Percentiles rank a stretch among this genome's conserved stretches.
phyloP scores from a whole-genome alignment of 2,888 invertebrate genomes.

The Tiliacea aurago region DNA sequence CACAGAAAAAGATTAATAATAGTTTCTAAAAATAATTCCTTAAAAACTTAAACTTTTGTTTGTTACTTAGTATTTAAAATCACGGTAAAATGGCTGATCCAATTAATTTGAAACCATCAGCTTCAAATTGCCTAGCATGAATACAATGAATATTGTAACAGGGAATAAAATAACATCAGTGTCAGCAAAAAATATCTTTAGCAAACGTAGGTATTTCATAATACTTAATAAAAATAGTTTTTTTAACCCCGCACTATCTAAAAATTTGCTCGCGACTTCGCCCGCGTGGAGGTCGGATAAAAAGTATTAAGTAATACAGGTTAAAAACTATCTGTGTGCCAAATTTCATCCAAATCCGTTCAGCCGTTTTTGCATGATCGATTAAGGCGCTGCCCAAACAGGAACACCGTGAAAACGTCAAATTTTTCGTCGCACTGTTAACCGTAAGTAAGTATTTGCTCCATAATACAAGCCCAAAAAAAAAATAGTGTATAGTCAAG shows the following conservation, averaged over 20 bases:
- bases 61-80: background rate
- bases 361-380: background rate
- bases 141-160: constrained; percentile 24
- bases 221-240: background rate
- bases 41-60: background rate
- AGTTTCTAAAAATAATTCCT: background rate
- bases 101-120: constrained; percentile 27
- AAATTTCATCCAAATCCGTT: background rate
- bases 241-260: background rate
- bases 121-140: constrained; percentile 11
- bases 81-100: constrained; percentile 6
- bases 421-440: too few species aligned
- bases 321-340: background rate
- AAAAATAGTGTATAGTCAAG: too few species aligned
- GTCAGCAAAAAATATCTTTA: constrained; percentile 13
- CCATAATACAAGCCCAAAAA: too few species aligned
- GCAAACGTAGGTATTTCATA: background rate
- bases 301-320: background rate
- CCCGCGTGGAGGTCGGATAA: background rate
- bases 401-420: too few species aligned
- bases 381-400: too few species aligned
- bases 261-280: background rate
- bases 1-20: background rate
- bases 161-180: constrained; percentile 11
- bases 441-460: too few species aligned